Percentiles rank a stretch among this genome's conserved stretches.
Conservation (phyloP, 2,888 invertebrate species). For the Griposia aprilina region DNA sequence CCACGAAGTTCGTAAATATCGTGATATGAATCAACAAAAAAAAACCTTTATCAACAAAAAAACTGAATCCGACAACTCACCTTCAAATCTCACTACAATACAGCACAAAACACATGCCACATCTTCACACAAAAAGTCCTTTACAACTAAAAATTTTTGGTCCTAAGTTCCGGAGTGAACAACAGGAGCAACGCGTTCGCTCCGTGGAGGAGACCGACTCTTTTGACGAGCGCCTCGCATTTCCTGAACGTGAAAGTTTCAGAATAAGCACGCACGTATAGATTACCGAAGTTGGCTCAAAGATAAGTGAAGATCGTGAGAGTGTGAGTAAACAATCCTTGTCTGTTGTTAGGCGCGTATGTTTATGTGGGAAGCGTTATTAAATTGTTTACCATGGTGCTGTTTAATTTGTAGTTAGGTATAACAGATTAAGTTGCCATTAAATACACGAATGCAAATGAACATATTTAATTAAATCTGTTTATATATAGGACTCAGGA, state of each 20-base stretch:
- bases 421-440: background rate
- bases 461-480: background rate
- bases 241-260: slow-evolving; percentile 69
- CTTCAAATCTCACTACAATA: slow-evolving; percentile 38
- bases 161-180: slow-evolving; percentile 34
- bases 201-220: slow-evolving; percentile 49
- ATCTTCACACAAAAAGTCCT: slow-evolving; percentile 38
- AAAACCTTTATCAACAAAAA: background rate
- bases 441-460: background rate
- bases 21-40: background rate
- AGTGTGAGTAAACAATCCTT: slow-evolving; percentile 40
- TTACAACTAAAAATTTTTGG: background rate
- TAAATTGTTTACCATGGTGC: background rate
- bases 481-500: background rate
- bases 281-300: slow-evolving; percentile 53
- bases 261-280: slow-evolving; percentile 52
- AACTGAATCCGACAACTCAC: slow-evolving; percentile 22
- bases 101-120: slow-evolving; percentile 50
- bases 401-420: background rate
- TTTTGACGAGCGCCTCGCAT: slow-evolving; percentile 64
- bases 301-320: slow-evolving; percentile 51
- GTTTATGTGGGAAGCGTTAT: slow-evolving; percentile 8
- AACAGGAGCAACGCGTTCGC: slow-evolving; percentile 60
- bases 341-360: slow-evolving; percentile 8
- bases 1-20: background rate